Evolutionary conservation across 2,797 vertebrate genomes (phyloP).

Genomic region (Botia kubotai): DNA sequence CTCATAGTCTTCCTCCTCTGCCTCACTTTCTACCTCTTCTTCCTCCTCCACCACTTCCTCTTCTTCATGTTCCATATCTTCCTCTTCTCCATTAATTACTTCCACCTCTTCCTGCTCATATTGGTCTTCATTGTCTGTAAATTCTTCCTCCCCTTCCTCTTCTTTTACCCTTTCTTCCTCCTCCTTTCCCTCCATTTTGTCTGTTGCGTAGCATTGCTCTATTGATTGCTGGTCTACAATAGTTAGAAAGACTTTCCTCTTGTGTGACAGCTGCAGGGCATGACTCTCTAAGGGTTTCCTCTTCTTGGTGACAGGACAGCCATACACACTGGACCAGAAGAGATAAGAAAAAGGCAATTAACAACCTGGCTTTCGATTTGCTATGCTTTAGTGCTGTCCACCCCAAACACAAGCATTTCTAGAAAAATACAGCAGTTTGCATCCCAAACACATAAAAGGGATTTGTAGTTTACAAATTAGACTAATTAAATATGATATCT

Average conservation of each 20-base stretch:
- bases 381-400: conserved; percentile 15
- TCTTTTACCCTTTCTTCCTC: conserved; percentile 83
- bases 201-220: conserved; percentile 94
- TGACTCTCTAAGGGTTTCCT: conserved; percentile 94
- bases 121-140: conserved; percentile 85
- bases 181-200: conserved; percentile 90
- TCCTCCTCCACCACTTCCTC: conserved; percentile 78
- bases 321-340: conserved; percentile 87
- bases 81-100: conserved; percentile 71
- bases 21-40: conserved; percentile 70
- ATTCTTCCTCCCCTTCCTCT: conserved; percentile 83
- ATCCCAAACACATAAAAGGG: no score
- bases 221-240: conserved; percentile 93
- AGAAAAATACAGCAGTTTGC: no score
- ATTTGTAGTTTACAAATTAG: no score
- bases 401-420: no score
- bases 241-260: conserved; percentile 88
- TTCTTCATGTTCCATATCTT: conserved; percentile 75
- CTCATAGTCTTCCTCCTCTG: conserved; percentile 72
- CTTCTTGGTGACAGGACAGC: conserved; percentile 96
- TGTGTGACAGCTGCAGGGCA: conserved; percentile 89
- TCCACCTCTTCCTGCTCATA: conserved; percentile 78
- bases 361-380: conserved; percentile 48
- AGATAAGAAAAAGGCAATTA: conserved; percentile 62
- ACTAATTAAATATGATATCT: no score